Conservation (phyloP, 2,888 invertebrate genomes). For the Cordilura impudica region DNA sequence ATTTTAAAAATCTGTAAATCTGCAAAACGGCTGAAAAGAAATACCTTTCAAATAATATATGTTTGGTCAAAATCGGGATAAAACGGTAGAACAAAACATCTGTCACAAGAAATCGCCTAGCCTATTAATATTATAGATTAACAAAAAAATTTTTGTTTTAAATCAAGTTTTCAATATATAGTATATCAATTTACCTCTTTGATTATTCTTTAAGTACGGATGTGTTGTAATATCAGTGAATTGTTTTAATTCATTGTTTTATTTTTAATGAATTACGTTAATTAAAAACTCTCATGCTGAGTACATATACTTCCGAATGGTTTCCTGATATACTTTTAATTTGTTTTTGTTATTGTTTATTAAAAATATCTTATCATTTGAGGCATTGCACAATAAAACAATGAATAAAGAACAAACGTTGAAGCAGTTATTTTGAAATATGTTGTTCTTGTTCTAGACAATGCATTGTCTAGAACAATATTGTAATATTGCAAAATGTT, state of each 20-base stretch:
- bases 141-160: no score
- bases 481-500: background rate
- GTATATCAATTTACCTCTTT: no score
- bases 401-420: constrained; percentile 3
- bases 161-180: no score
- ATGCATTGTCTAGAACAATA: background rate
- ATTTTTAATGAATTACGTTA: background rate
- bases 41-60: no score
- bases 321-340: background rate
- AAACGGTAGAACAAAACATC: no score
- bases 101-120: no score
- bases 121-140: no score
- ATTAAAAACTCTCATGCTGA: background rate
- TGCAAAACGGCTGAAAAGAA: no score
- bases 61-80: no score
- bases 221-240: no score
- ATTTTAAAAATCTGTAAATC: no score
- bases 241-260: constrained; percentile 11
- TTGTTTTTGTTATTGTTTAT: background rate
- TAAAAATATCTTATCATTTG: constrained; percentile 6
- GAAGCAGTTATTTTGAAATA: background rate
- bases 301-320: background rate
- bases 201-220: no score
- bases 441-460: background rate
- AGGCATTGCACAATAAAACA: background rate